Evolutionary conservation across 2,888 invertebrate species (phyloP).

Genomic region (Theretra japonica): DNA sequence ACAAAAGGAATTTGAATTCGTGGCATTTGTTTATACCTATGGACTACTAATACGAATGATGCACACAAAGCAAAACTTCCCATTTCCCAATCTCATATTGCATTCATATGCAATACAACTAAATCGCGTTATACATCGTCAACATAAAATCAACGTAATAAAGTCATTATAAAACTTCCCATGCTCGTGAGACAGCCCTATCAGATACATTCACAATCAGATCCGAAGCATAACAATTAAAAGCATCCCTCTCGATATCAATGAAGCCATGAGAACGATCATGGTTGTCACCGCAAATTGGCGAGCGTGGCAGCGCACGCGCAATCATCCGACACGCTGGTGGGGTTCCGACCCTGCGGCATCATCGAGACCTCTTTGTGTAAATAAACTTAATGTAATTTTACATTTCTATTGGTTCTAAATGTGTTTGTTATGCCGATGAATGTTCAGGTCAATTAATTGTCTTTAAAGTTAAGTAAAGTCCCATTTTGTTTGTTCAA

Average conservation of each 20-base stretch:
- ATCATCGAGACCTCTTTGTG: constrained; percentile 25
- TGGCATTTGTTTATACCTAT: too few relatives aligned
- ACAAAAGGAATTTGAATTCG: too few relatives aligned
- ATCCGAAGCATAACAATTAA: constrained; percentile 41
- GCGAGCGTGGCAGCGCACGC: constrained; percentile 54
- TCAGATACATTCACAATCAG: constrained; percentile 41
- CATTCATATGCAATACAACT: too few relatives aligned
- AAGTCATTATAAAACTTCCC: constrained; percentile 17
- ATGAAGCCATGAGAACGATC: constrained; percentile 43
- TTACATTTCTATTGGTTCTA: too few relatives aligned
- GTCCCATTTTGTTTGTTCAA: too few relatives aligned
- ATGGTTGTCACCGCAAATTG: constrained; percentile 74
- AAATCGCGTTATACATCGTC: neutral
- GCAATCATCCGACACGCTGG: constrained; percentile 61
- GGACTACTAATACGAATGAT: too few relatives aligned
- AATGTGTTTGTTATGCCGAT: too few relatives aligned
- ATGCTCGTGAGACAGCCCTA: constrained; percentile 18
- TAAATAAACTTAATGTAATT: neutral
- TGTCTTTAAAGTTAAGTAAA: too few relatives aligned
- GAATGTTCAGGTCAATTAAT: too few relatives aligned
- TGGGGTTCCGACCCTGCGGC: constrained; percentile 40
- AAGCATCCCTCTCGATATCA: constrained; percentile 31
- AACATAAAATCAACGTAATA: constrained; percentile 6
- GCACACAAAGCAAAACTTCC: too few relatives aligned
- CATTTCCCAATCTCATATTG: too few relatives aligned